These are phyloP conservation scores for Anthopleura xanthogrammica DNA, from an alignment of 92 coral and sea anemone species.

Conservation along the genomic window DNA sequence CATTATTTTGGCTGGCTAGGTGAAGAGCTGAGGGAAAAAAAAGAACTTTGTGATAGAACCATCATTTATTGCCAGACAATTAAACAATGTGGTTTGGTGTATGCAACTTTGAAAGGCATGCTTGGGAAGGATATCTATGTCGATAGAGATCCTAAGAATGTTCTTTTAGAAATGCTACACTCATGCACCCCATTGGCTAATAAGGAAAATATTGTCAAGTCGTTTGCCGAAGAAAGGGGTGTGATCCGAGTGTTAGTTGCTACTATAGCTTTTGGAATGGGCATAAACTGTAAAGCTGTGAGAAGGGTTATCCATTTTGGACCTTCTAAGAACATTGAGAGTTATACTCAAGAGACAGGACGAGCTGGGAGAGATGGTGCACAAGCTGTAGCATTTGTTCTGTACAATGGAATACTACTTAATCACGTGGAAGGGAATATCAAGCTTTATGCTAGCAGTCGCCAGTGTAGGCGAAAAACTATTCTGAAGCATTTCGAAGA, in stretches of 20 bases:
- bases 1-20: conserved; percentile 45
- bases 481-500: background rate
- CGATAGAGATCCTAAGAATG: too few species aligned
- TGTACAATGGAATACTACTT: background rate
- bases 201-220: conserved; percentile 1
- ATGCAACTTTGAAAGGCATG: background rate
- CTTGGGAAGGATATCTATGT: background rate
- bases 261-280: conserved; percentile 1
- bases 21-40: conserved; percentile 29
- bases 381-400: background rate
- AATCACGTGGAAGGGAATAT: background rate
- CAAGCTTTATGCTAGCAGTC: background rate
- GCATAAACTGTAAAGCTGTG: conserved; percentile 12
- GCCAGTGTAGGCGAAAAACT: background rate
- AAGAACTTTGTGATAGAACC: conserved; percentile 41
- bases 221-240: conserved; percentile 6
- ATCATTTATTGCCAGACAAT: conserved; percentile 3
- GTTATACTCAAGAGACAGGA: conserved; percentile 12
- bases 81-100: background rate
- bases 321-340: conserved; percentile 9
- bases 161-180: conserved; percentile 2
- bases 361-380: conserved; percentile 14
- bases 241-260: background rate
- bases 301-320: background rate
- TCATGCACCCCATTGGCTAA: conserved; percentile 21